A percentile compares a stretch with the other conserved stretches of the same genome.
phyloP scores from a whole-genome alignment of 2,113 vertebrate species.

The Oceanodroma tethys region DNA sequence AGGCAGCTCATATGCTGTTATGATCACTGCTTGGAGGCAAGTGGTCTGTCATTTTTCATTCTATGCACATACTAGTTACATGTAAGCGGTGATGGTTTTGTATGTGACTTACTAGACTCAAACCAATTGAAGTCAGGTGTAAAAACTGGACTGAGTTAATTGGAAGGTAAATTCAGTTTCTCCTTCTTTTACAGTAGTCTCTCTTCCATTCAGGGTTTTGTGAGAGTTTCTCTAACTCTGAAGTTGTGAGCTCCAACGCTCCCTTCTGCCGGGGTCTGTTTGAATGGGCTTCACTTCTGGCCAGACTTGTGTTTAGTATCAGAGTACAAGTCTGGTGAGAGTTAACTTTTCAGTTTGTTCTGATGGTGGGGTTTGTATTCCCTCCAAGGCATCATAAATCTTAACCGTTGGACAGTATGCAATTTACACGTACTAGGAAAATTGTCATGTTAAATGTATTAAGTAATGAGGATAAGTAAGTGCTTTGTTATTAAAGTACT shows the following conservation, averaged over 20 bases:
- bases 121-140: neutral
- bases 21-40: neutral
- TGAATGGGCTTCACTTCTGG: neutral
- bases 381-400: neutral
- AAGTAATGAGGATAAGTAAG: neutral
- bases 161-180: neutral
- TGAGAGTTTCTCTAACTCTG: neutral
- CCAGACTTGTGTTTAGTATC: neutral
- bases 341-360: neutral
- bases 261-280: neutral
- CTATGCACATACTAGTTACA: neutral
- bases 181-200: neutral
- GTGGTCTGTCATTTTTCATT: neutral
- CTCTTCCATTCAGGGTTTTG: neutral
- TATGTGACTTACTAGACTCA: neutral
- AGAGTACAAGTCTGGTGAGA: neutral
- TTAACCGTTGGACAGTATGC: neutral
- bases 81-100: neutral
- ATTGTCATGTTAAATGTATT: neutral
- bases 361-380: neutral
- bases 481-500: neutral
- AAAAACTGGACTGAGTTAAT: neutral
- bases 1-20: neutral
- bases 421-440: neutral
- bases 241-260: neutral